Conservation (phyloP, 2,797 vertebrate species). For the Loriculus beryllinus region DNA sequence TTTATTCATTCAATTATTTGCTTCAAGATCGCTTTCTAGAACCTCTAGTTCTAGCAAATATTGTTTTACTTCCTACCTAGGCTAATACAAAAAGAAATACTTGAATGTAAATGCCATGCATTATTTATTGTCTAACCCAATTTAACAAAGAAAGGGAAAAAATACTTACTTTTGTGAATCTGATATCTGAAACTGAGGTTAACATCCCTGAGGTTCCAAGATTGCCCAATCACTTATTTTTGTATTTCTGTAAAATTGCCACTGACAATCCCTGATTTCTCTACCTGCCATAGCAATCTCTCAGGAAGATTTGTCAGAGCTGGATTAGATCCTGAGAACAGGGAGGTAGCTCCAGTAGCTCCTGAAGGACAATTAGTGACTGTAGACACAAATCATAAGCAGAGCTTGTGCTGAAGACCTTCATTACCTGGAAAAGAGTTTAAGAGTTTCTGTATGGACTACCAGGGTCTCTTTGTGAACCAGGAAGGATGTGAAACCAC, state of each 20-base stretch:
- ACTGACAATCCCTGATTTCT: neutral
- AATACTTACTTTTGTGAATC: neutral
- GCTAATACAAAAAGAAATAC: neutral
- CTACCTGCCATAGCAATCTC: neutral
- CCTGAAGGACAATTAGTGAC: neutral
- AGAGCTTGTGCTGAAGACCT: neutral
- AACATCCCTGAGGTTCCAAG: neutral
- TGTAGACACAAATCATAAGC: neutral
- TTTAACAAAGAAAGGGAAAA: neutral
- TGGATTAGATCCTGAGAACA: neutral
- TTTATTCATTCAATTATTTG: slow-evolving; percentile 4
- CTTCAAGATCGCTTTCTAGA: neutral
- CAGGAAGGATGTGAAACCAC: neutral
- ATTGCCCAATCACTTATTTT: neutral
- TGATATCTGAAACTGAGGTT: neutral
- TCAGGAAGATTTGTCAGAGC: neutral
- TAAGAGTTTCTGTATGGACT: neutral
- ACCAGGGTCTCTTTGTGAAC: neutral
- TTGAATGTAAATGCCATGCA: neutral
- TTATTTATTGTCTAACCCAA: neutral
- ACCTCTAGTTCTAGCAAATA: neutral
- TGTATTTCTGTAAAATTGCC: neutral
- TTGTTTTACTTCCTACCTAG: neutral
- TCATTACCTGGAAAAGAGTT: fast-evolving
- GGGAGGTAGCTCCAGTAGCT: neutral